Base-by-base conservation (phyloP, 2,113 vertebrate species). In the Melanocharis versteri region DNA sequence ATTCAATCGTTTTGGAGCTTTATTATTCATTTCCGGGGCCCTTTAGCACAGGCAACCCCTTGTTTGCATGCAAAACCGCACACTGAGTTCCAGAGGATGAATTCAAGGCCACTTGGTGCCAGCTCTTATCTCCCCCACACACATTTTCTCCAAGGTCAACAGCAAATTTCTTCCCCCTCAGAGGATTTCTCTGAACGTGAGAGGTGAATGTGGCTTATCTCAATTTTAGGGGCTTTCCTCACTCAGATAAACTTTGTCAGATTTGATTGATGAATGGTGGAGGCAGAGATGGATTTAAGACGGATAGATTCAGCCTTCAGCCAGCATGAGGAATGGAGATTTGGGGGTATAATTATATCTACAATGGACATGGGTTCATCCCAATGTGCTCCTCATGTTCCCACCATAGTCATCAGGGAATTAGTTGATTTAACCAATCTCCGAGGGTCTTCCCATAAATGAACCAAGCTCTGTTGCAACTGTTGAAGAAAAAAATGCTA, bases 11-110 rank as follows among this genome's bases (percentile, higher is more conserved):
- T 54, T 58, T 16, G 4, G 21, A 56, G 8, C 5, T 64, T 73
- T 53, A 20, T 54, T 22, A 3, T 28, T 26, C 5, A 54, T 75
- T 57, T 24, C 24, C 7, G 5, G 5, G 1, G 15, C 15, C 5
- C 5, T 57, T 80, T 47, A 26, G 35, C 5, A 7, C 0, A 0
- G 20, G 20, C 10, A 48, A 37, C 30, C 1, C 3, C n/a, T 44
- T 69, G 4, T 39, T 73, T 58, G 23, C 3, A 2, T 56, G 17
- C 28, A 26, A 26, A 79, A 10, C 23, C 62, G 20, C 19, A 4
- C 5, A 13, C 11, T 5, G 8, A 15, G 6, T 42, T 57, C 13
- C 3, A 11, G 56, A 60, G 50, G 13, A 48, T 2, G 18, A 54
- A 70, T 28, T 26, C 17, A 18, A 64, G 28, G 31, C 66, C 28